Conservation (phyloP, 1,140 invertebrate genomes). For the Trichogramma pretiosum region DNA sequence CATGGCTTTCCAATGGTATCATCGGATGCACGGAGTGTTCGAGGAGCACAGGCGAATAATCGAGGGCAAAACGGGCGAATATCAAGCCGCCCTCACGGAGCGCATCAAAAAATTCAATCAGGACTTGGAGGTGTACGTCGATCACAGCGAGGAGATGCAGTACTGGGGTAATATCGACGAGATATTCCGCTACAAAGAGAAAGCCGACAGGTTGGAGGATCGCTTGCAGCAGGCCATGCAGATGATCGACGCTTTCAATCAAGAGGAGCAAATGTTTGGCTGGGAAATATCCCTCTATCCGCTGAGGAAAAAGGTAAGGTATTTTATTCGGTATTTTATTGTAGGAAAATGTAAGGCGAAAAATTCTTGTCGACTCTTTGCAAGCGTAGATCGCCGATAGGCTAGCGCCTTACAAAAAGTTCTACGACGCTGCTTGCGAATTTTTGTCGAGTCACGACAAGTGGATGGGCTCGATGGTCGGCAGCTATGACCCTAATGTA, state of each 20-base stretch:
- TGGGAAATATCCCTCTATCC: slow-evolving; percentile 88
- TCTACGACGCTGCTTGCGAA: slow-evolving; percentile 81
- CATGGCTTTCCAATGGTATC: slow-evolving; percentile 78
- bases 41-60: slow-evolving; percentile 73
- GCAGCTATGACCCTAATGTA: slow-evolving; percentile 76
- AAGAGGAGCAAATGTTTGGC: slow-evolving; percentile 81
- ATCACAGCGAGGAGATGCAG: slow-evolving; percentile 78
- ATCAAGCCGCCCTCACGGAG: slow-evolving; percentile 69
- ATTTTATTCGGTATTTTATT: too few species aligned
- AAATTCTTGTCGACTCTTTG: neutral
- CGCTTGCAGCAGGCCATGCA: slow-evolving; percentile 58
- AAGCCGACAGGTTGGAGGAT: slow-evolving; percentile 66
- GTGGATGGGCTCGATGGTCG: slow-evolving; percentile 79
- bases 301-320: slow-evolving; percentile 55
- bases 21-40: slow-evolving; percentile 68
- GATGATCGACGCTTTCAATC: slow-evolving; percentile 83
- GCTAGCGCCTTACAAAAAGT: slow-evolving; percentile 73
- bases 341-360: slow-evolving; percentile 1
- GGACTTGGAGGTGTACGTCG: slow-evolving; percentile 71
- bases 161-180: slow-evolving; percentile 83
- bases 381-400: slow-evolving; percentile 58
- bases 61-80: slow-evolving; percentile 75
- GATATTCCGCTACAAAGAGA: slow-evolving; percentile 74
- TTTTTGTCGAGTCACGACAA: slow-evolving; percentile 74
- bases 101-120: slow-evolving; percentile 64